Evolutionary conservation across 2,113 vertebrate species (phyloP), one percentile per base, ranked within the genome.

Genomic region (Callocephalon fimbriatum): DNA sequence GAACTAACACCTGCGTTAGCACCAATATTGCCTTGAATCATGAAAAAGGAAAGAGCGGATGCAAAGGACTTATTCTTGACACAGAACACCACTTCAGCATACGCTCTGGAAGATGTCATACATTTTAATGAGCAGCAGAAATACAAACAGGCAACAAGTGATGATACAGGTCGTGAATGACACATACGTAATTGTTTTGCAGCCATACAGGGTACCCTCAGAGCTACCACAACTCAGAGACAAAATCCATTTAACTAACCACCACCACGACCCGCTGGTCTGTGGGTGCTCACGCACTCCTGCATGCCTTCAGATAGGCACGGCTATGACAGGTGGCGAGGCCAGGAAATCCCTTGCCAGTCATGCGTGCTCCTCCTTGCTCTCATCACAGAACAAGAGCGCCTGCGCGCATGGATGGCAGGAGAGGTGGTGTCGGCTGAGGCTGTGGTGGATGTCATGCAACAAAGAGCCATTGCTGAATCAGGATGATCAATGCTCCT

Each of bases 401-500:
- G 3, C 26, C 32, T 8, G n/a, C 0, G 6, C 0, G 9, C 19
- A 2, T 0, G 2, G 70, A 59, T 4, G 5, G 82, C 4, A 18
- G 23, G 3, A 53, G 44, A 21, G 63, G 63, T 0, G 3, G 38
- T 12, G 17, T 8, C 2, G 0, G 67, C 51, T 26, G 61, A 54
- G 93, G 78, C 61, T 50, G 42, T 2, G 12, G 54, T 1, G 2
- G 61, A 20, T 25, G 90, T 25, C 54, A 32, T 73, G 74, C 63
- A 70, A 87, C 82, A 93, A 90, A 96, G 73, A 77, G 56, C 48
- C 0, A 9, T 18, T 1, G 3, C 48, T 3, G 63, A 50, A 58
- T 15, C 15, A 3, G 20, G 50, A 77, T 97, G 97, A 97, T 96
- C 87, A 74, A 93, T 96, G 93, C 42, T 90, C 26, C 88, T 94